phyloP scores from a whole-genome alignment of 1,140 invertebrate species.

The Macrocentrus cingulum region DNA sequence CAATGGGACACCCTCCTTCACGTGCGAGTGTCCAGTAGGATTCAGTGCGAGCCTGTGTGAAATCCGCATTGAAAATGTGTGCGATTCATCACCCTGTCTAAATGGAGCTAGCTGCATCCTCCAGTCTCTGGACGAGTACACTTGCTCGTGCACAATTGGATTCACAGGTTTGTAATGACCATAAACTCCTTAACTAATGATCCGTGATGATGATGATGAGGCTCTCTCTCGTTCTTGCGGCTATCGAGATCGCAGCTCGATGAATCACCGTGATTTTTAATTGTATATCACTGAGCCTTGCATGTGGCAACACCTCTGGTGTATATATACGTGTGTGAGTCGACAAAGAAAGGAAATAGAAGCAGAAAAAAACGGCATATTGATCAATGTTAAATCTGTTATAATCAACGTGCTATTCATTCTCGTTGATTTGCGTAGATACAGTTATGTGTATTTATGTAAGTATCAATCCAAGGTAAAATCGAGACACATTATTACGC shows the following conservation, averaged over 20 bases:
- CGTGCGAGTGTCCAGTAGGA: slow-evolving; percentile 85
- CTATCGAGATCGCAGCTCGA: slow-evolving; percentile 18
- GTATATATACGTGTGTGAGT: too few relatives aligned
- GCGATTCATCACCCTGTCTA: slow-evolving; percentile 82
- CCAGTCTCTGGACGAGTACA: slow-evolving; percentile 74
- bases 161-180: slow-evolving; percentile 71
- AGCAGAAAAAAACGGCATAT: slow-evolving; percentile 12
- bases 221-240: too few relatives aligned
- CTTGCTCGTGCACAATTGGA: slow-evolving; percentile 80
- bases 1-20: slow-evolving; percentile 73
- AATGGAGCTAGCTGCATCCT: slow-evolving; percentile 85
- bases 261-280: slow-evolving; percentile 19
- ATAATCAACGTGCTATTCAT: slow-evolving; percentile 23
- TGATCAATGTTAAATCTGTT: slow-evolving; percentile 15
- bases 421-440: slow-evolving; percentile 24
- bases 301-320: slow-evolving; percentile 3
- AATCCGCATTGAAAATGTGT: slow-evolving; percentile 84
- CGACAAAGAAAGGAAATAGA: slow-evolving; percentile 8
- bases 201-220: not conserved
- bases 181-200: slow-evolving; percentile 1
- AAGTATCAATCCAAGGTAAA: slow-evolving; percentile 17
- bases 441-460: too few relatives aligned
- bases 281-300: slow-evolving; percentile 22
- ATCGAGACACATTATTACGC: slow-evolving; percentile 25
- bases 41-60: slow-evolving; percentile 93